A percentile compares a stretch with the other conserved stretches of the same genome.
Evolutionary conservation across 2,113 vertebrate species (phyloP).

Genomic region (Porphyrio hochstetteri): DNA sequence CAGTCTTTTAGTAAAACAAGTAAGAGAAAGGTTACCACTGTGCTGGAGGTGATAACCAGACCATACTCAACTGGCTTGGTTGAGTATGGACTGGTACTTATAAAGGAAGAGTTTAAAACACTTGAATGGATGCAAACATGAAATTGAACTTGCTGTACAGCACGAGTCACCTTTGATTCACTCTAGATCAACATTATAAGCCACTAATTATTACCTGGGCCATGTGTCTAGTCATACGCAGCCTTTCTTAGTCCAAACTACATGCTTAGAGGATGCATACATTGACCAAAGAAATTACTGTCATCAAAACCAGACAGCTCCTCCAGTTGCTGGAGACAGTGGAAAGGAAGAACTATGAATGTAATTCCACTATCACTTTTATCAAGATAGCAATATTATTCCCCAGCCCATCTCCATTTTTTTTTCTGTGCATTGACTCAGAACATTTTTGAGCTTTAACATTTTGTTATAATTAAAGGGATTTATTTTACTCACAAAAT

Average conservation of each 20-base stretch:
- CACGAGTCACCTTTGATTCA: background rate
- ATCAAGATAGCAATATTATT: background rate
- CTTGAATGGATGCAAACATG: background rate
- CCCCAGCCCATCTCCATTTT: background rate
- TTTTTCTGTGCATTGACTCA: background rate
- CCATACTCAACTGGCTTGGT: too few species aligned
- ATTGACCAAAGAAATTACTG: background rate
- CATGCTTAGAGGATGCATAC: background rate
- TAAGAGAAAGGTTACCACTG: background rate
- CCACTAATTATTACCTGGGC: background rate
- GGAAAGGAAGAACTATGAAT: background rate
- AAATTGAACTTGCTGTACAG: background rate
- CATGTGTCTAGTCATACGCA: background rate
- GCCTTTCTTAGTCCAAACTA: background rate
- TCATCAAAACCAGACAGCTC: background rate
- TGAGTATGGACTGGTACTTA: background rate
- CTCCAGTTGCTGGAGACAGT: background rate
- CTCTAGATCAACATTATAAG: background rate
- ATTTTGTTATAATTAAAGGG: conserved; percentile 36
- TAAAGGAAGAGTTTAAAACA: background rate
- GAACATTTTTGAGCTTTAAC: conserved; percentile 7
- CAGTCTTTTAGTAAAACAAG: background rate
- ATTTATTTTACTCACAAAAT: conserved; percentile 44
- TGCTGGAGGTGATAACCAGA: background rate
- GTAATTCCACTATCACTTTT: background rate